Conservation (phyloP, 2,888 invertebrate species). For the Petrolisthes cinctipes region DNA sequence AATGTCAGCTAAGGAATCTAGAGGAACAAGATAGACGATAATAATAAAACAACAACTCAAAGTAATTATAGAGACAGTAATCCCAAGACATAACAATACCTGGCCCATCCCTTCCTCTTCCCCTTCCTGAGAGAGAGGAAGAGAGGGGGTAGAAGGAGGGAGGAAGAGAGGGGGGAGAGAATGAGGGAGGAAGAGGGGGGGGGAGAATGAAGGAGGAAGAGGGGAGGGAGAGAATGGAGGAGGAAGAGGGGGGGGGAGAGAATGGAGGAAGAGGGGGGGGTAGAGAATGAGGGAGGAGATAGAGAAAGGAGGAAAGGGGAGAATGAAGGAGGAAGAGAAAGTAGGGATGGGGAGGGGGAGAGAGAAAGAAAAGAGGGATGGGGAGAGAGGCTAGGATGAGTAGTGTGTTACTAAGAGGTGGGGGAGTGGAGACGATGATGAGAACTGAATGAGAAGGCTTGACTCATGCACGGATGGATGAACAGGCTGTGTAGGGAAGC, state of each 20-base stretch:
- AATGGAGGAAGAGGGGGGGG: not conserved
- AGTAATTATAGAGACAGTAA: too few relatives aligned
- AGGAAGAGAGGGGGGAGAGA: not conserved
- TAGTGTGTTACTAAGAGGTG: not conserved
- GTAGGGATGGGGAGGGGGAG: not conserved
- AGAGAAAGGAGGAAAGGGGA: not conserved
- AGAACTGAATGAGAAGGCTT: not conserved
- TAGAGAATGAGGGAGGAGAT: not conserved
- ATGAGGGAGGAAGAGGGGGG: not conserved
- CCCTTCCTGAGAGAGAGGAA: not conserved
- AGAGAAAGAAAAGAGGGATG: not conserved
- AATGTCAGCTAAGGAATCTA: too few relatives aligned
- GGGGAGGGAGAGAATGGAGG: not conserved
- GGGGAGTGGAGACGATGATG: not conserved
- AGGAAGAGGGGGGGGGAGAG: not conserved
- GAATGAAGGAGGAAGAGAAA: not conserved
- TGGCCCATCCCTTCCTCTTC: too few relatives aligned
- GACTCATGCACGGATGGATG: too few relatives aligned
- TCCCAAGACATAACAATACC: too few relatives aligned
- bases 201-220: not conserved
- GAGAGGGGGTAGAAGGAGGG: not conserved
- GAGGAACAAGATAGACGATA: too few relatives aligned
- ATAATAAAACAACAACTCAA: too few relatives aligned
- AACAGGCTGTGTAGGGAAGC: too few relatives aligned
- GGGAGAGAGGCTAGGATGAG: not conserved